Base-by-base conservation (phyloP, 2,113 vertebrate genomes). In the Spermophilus dauricus region DNA sequence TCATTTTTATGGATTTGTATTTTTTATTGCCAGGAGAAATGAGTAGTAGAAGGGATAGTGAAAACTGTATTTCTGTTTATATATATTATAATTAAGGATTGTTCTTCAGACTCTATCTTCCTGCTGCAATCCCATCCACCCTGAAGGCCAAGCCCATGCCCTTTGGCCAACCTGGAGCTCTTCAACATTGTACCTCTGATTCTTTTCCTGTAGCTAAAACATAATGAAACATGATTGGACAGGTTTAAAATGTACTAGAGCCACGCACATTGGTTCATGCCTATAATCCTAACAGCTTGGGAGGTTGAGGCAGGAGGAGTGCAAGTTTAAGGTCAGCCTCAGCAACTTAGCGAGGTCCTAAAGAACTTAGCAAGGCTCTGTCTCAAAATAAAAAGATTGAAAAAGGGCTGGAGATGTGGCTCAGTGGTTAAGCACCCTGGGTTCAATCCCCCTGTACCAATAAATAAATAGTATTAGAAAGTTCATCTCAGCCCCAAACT, bases 61-160 rank as follows among this genome's bases (percentile, higher is more conserved):
- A 67, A 1, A 91, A 42, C 0, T n/a, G 14, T 45, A 37, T 89
- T 53, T 93, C n/a, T 67, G 5, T 72, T 87, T 85, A 13, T 63
- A 24, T 53, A 7, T 72, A 77, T 63, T 82, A 61, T 91, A 92
- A 48, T 89, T 84, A 91, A 88, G 58, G 9, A 86, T 58, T 72
- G 18, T 85, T 9, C 5, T 83, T 83, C 20, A 26, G 24, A 10
- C 3, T 61, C 2, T 86, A n/a, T 69, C 26, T 69, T 86, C 63
- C 14, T 83, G 63, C 61, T 42, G 20, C 75, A 69, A 65, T 84
- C 45, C 32, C 8, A 39, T 48, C 73, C 37, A n/a, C 22, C 32
- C 56, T 81, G 37, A 83, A 90, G 32, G 72, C 22, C 20, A 86
- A 32, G 4, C 8, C 4, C n/a, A n/a, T 22, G 45, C 24, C 69